Evolutionary conservation across 2,797 vertebrate genomes (phyloP).

Genomic region (Poeciliopsis gracilis): DNA sequence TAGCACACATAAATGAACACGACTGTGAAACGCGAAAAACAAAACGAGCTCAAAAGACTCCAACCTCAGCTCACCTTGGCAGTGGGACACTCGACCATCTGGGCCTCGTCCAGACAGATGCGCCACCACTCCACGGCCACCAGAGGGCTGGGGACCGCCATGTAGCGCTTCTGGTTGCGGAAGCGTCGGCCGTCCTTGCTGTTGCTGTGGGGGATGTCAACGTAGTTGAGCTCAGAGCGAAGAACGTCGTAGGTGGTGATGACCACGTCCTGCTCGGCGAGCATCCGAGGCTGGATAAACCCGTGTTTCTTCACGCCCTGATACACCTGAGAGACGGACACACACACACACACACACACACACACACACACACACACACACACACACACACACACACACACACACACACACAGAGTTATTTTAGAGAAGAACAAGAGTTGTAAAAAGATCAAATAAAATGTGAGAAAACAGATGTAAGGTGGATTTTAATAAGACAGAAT

Average conservation of each 20-base stretch:
- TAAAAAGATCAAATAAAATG: neutral
- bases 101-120: slow-evolving; percentile 97
- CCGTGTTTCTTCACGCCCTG: slow-evolving; percentile 98
- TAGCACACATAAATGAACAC: neutral
- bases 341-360: neutral
- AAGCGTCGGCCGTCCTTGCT: slow-evolving; percentile 94
- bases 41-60: neutral
- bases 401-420: accelerated
- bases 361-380: accelerated
- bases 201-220: slow-evolving; percentile 97
- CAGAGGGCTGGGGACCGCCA: slow-evolving; percentile 97
- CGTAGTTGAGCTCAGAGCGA: slow-evolving; percentile 94
- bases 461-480: neutral
- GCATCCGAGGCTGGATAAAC: slow-evolving; percentile 93
- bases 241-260: slow-evolving; percentile 98
- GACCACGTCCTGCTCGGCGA: slow-evolving; percentile 96
- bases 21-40: neutral
- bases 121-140: slow-evolving; percentile 99
- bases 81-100: slow-evolving; percentile 98
- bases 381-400: accelerated
- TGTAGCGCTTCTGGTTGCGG: slow-evolving; percentile 97
- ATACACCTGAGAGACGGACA: slow-evolving; percentile 85
- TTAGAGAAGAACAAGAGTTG: neutral
- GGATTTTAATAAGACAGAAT: neutral
- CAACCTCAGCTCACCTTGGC: slow-evolving; percentile 84